Evolutionary conservation across 1,140 invertebrate species (phyloP), one percentile per base, ranked within the genome.

Genomic region (Palaemon carinicauda): DNA sequence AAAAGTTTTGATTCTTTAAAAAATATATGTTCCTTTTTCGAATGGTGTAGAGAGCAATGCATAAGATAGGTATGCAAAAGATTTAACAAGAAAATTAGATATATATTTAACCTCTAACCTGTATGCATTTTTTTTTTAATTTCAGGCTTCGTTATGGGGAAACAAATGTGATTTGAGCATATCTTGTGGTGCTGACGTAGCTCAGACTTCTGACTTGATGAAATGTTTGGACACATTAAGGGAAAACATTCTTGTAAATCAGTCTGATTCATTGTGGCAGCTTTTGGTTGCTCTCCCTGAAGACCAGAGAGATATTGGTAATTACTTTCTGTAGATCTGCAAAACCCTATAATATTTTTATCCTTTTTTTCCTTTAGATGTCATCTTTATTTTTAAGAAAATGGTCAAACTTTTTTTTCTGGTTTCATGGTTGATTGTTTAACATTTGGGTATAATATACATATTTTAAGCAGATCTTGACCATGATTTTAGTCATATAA

Each of bases 141-240:
- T 82, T 85, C 91, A 94, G 93, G 84, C 94, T 24, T 91, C 91
- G 50, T 87, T 95, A 17, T 95, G 94, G 94, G 94, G 93, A 1
- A 95, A 95, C 90, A 94, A 96, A 91, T 96, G 96, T 91, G 98
- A 99, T 92, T 92, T 99, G 77, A 98, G 97, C 0, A 91, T 99
- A 74, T 95, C 96, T 41, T 93, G 93, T 78, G 97, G 97, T 17
- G 91, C 92, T 80, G 92, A 94, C 77, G 92, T 93, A 69, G 91
- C 91, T 73, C 93, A 94, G 81, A 92, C 90, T 74, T 90, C 90
- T 2, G 92, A 95, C 90, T 93, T 95, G 5, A 91, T 97, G 31
- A 92, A 94, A 60, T 91, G 94, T 88, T 90, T 97, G 12, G 90
- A 94, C 3, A 91, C 92, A 21, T 92, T 97, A 21, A 93, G 96